Conservation (phyloP, 2,888 invertebrate species). For the Andrena camellia region DNA sequence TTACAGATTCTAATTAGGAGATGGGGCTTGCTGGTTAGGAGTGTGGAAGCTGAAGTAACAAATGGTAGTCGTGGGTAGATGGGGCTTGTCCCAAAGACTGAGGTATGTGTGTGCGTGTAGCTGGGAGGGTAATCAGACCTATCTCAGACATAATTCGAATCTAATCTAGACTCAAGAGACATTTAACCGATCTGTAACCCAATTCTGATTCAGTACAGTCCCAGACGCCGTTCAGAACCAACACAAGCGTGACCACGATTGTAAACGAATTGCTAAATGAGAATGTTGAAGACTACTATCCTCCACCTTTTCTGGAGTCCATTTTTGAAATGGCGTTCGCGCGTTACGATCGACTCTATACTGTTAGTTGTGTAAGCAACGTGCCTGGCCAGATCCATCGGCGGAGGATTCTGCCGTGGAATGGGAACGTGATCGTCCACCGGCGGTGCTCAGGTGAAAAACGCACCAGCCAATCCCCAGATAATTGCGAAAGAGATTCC, state of each 20-base stretch:
- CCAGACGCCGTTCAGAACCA: no score
- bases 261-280: background rate
- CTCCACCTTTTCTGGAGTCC: background rate
- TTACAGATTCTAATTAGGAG: background rate
- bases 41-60: background rate
- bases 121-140: background rate
- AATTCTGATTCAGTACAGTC: no score
- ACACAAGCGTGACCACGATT: no score
- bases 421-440: slow-evolving; percentile 18
- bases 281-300: background rate
- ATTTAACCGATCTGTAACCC: background rate
- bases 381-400: background rate
- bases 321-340: background rate
- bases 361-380: slow-evolving; percentile 3
- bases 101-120: no score
- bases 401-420: background rate
- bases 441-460: slow-evolving; percentile 34
- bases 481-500: slow-evolving; percentile 43
- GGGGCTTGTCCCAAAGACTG: no score
- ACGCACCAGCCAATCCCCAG: slow-evolving; percentile 23
- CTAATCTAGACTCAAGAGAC: background rate
- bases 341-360: background rate
- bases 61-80: background rate
- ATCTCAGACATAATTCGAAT: background rate
- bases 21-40: background rate